Evolutionary conservation across 2,888 invertebrate species (phyloP).

Genomic region (Tupiocoris notatus): DNA sequence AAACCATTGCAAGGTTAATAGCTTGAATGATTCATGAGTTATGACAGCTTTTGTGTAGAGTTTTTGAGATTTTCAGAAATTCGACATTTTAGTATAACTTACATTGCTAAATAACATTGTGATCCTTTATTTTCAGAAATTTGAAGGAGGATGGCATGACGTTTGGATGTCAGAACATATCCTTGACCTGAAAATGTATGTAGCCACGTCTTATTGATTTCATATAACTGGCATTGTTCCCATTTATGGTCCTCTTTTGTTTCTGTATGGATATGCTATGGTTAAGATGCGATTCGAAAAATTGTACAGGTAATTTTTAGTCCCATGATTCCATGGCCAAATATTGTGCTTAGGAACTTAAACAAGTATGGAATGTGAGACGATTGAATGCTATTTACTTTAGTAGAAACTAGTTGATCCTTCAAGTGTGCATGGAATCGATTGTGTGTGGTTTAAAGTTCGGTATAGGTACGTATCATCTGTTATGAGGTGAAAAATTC

Average conservation of each 20-base stretch:
- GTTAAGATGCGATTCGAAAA: not conserved
- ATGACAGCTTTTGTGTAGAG: too few relatives aligned
- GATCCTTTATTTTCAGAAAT: too few relatives aligned
- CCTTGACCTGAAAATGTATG: conserved; percentile 11
- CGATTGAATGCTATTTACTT: not conserved
- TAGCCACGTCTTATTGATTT: too few relatives aligned
- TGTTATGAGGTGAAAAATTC: not conserved
- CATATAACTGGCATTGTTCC: not conserved
- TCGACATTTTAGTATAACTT: too few relatives aligned
- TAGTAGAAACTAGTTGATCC: not conserved
- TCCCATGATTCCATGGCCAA: not conserved
- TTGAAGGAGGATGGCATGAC: conserved; percentile 20
- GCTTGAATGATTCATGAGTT: too few relatives aligned
- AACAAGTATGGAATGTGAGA: not conserved
- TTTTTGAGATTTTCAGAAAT: too few relatives aligned
- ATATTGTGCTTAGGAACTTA: not conserved
- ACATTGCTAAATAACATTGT: too few relatives aligned
- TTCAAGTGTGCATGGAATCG: not conserved
- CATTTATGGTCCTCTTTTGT: not conserved
- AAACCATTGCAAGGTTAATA: too few relatives aligned
- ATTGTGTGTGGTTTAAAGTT: not conserved
- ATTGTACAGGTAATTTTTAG: not conserved
- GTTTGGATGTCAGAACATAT: conserved; percentile 28
- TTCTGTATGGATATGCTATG: not conserved
- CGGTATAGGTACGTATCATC: not conserved